Conservation (phyloP, 1,140 invertebrate species). For the Lutraria rhynchaena region DNA sequence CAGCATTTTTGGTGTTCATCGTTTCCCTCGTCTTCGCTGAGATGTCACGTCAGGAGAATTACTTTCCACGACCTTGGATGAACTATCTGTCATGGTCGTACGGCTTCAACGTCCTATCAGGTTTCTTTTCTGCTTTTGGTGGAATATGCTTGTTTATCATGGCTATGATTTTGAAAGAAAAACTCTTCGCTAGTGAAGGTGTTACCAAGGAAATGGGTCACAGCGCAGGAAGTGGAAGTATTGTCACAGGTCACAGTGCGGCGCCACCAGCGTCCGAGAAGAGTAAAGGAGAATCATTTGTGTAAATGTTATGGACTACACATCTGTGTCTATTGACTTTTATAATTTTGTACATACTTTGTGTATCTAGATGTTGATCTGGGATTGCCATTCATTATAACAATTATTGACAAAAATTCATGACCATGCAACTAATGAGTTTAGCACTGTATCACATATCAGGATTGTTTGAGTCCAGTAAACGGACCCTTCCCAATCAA, state of each 20-base stretch:
- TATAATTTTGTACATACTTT: no score
- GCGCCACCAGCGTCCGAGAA: constrained; percentile 15
- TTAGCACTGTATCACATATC: no score
- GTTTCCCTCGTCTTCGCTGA: constrained; percentile 94
- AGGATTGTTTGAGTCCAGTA: no score
- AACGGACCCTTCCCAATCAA: no score
- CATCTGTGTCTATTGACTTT: neutral
- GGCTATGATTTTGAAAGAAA: constrained; percentile 70
- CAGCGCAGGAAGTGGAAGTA: constrained; percentile 27
- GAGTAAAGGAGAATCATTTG: constrained; percentile 27
- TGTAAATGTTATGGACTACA: neutral
- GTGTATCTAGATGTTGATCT: no score
- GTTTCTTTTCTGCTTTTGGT: constrained; percentile 86
- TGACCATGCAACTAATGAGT: no score
- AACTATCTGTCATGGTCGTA: constrained; percentile 98
- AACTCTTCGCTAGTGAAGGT: constrained; percentile 52
- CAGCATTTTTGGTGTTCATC: constrained; percentile 82
- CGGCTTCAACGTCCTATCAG: constrained; percentile 93
- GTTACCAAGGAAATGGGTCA: constrained; percentile 46
- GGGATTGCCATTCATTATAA: no score
- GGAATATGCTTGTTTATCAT: constrained; percentile 76
- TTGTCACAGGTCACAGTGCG: constrained; percentile 16
- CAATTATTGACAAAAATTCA: no score
- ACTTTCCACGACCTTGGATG: constrained; percentile 97
- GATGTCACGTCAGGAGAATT: constrained; percentile 93